Evolutionary conservation across 1,140 invertebrate species (phyloP).

Genomic region (Drosophila busckii): DNA sequence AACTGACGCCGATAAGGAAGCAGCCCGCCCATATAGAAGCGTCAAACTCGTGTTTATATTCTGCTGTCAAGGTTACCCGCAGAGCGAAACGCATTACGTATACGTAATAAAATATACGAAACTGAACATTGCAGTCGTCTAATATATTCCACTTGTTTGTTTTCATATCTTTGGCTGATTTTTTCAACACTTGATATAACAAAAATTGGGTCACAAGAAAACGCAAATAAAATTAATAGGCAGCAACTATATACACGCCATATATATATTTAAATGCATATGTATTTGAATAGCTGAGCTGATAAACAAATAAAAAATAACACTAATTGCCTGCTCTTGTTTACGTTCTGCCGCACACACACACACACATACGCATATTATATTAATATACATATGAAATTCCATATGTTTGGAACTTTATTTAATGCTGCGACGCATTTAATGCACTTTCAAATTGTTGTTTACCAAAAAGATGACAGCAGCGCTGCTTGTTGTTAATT

Average conservation of each 20-base stretch:
- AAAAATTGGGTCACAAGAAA: conserved; percentile 65
- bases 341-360: conserved; percentile 48
- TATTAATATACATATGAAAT: background rate
- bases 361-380: background rate
- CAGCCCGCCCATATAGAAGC: background rate
- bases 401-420: conserved; percentile 49
- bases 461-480: conserved; percentile 7
- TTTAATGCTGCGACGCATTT: conserved; percentile 25
- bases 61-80: too few relatives aligned
- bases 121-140: too few relatives aligned
- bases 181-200: conserved; percentile 67
- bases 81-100: too few relatives aligned
- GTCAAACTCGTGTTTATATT: too few relatives aligned
- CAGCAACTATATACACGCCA: background rate
- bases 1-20: conserved; percentile 17
- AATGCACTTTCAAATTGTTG: conserved; percentile 18
- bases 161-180: conserved; percentile 16
- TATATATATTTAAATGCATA: conserved; percentile 3
- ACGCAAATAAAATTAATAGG: conserved; percentile 20
- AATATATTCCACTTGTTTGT: conserved; percentile 1
- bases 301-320: conserved; percentile 29
- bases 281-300: conserved; percentile 17
- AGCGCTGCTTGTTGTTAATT: too few relatives aligned
- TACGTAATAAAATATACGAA: too few relatives aligned
- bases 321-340: conserved; percentile 37